Conservation (phyloP, 1,140 invertebrate genomes). For the Drosophila pseudoananassae region DNA sequence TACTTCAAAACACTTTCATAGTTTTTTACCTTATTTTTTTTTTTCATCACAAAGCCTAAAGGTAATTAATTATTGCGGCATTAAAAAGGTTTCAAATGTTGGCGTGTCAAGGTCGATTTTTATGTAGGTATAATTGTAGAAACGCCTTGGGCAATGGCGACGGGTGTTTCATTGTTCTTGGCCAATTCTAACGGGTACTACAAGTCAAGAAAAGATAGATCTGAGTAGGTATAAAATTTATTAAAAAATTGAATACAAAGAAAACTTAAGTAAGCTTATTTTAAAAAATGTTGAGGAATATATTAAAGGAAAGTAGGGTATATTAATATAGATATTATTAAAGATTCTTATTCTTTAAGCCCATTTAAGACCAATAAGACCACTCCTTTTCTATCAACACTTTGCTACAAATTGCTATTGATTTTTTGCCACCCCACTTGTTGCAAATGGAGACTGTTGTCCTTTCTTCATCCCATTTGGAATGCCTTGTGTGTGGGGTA, state of each 20-base stretch:
- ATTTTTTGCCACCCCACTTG: slow-evolving; percentile 23
- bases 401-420: slow-evolving; percentile 35
- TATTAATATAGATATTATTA: no score
- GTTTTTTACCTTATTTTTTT: slow-evolving; percentile 1
- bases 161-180: slow-evolving; percentile 37
- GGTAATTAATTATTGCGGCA: slow-evolving; percentile 43
- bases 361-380: no score
- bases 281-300: no score
- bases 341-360: no score
- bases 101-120: slow-evolving; percentile 45
- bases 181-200: slow-evolving; percentile 16
- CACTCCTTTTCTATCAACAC: background rate
- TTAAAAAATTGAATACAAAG: no score
- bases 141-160: slow-evolving; percentile 22
- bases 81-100: slow-evolving; percentile 40
- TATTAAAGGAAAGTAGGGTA: no score
- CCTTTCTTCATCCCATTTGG: background rate
- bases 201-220: background rate
- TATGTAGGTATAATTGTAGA: slow-evolving; percentile 22
- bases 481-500: slow-evolving; percentile 4
- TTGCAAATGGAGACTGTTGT: slow-evolving; percentile 22
- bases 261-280: no score
- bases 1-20: slow-evolving; percentile 36
- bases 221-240: background rate
- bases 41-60: slow-evolving; percentile 16